Base-by-base conservation (phyloP, 2,888 invertebrate genomes). In the Hemicrepidius hirtus region DNA sequence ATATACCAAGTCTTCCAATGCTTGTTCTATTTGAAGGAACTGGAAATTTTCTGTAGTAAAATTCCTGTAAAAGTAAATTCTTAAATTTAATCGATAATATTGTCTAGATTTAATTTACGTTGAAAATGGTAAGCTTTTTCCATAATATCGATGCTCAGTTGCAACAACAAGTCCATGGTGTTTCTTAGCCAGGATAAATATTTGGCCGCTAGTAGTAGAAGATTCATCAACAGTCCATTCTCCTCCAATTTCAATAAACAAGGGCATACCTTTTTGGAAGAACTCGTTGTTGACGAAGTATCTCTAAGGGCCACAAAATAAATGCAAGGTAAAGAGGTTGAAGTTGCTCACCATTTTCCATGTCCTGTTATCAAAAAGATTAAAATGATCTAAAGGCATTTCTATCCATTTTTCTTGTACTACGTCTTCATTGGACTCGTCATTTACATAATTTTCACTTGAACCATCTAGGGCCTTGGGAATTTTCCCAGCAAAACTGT, bases 131-230 rank as follows among this genome's bases (percentile, higher is more conserved):
- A 88, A 88, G 75, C 93, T 95, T 65, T 89, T 80, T 0, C 96
- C 96, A 81, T 96, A 96, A 83, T 91, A 96, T 77, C 96, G 89
- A 84, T 96, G 96, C 82, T 96, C 96, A 0, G 95, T 91, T 77
- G 92, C 92, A 82, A 93, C 92, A 80, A 94, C 86, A 4, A 90
- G 89, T 0, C 92, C 95, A 1, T 87, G 85, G 74, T 91, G 87
- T 20, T 85, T 80, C 60, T 83, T 79, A 0, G 92, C 93, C 82
- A 92, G 86, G 53, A 91, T 90, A 70, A 89, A 87, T 77, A 93
- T 90, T 68, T 92, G 88, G 0, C 95, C 94, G 0, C 80, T 83
- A 28, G 82, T 82, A 78, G 93, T 84, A 87, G 89, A 91, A 3
- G 88, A 88, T 0, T 89, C 82, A 0, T 86, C 85, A 72, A 94